These are phyloP conservation scores for Litocranius walleri DNA, from an alignment of 2,113 vertebrate genomes.

Conservation along the genomic window DNA sequence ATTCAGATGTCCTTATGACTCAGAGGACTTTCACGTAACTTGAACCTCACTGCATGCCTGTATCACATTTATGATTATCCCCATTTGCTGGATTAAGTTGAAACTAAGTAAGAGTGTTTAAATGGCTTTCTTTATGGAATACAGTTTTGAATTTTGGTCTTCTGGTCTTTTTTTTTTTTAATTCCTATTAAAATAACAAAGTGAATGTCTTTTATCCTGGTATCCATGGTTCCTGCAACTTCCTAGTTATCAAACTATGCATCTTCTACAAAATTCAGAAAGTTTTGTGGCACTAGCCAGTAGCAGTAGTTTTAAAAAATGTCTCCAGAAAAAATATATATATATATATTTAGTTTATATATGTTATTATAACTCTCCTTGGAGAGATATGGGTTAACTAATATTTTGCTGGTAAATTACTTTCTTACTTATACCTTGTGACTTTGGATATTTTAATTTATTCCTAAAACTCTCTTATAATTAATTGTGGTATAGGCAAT, in stretches of 20 bases:
- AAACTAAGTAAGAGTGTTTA: background rate
- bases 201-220: background rate
- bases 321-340: background rate
- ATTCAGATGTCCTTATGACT: background rate
- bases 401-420: background rate
- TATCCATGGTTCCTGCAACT: background rate
- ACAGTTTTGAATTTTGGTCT: background rate
- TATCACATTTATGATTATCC: background rate
- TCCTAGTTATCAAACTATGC: background rate
- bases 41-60: background rate
- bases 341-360: background rate
- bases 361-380: background rate
- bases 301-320: background rate
- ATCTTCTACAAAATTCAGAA: background rate
- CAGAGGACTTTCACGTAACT: background rate
- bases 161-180: background rate
- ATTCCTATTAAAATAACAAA: background rate
- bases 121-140: background rate
- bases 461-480: background rate
- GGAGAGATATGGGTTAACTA: background rate
- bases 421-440: background rate
- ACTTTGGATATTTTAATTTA: background rate
- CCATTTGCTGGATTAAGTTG: background rate
- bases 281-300: background rate
- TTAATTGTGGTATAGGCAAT: background rate